A percentile compares a stretch with the other conserved stretches of the same genome.
Evolutionary conservation across 2,888 invertebrate genomes (phyloP).

Genomic region (Parthenolecanium corni): DNA sequence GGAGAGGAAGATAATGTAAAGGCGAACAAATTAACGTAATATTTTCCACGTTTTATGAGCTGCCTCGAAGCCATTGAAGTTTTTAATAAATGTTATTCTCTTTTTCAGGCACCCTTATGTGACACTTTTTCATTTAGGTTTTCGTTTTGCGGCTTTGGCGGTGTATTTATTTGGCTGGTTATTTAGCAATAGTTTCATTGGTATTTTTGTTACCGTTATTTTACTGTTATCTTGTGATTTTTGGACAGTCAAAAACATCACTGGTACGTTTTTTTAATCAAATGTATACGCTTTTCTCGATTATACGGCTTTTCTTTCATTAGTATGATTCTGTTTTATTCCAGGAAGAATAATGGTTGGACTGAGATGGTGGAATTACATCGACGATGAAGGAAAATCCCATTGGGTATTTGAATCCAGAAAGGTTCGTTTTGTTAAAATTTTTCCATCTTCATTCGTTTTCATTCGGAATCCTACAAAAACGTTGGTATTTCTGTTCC

Average conservation of each 20-base stretch:
- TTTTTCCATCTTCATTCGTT: too few species aligned
- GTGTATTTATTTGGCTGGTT: constrained; percentile 81
- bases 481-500: too few species aligned
- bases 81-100: too few species aligned
- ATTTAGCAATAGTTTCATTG: constrained; percentile 86
- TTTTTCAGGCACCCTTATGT: constrained; percentile 83
- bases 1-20: constrained; percentile 62
- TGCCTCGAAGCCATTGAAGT: not conserved
- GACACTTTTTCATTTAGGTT: constrained; percentile 80
- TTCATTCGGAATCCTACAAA: too few species aligned
- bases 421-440: constrained; percentile 50
- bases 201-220: constrained; percentile 85
- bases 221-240: constrained; percentile 92
- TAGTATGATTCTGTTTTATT: constrained; percentile 27
- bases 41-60: too few species aligned
- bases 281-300: not conserved
- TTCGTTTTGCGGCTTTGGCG: constrained; percentile 69
- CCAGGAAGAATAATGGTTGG: constrained; percentile 84
- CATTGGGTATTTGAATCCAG: constrained; percentile 96
- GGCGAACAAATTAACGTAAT: constrained; percentile 39
- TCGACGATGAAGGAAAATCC: constrained; percentile 92
- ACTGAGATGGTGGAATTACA: constrained; percentile 98
- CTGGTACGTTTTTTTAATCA: constrained; percentile 41
- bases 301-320: too few species aligned
- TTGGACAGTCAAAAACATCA: constrained; percentile 97